Conservation (phyloP, 1,140 invertebrate genomes). For the Meloidogyne floridensis region DNA sequence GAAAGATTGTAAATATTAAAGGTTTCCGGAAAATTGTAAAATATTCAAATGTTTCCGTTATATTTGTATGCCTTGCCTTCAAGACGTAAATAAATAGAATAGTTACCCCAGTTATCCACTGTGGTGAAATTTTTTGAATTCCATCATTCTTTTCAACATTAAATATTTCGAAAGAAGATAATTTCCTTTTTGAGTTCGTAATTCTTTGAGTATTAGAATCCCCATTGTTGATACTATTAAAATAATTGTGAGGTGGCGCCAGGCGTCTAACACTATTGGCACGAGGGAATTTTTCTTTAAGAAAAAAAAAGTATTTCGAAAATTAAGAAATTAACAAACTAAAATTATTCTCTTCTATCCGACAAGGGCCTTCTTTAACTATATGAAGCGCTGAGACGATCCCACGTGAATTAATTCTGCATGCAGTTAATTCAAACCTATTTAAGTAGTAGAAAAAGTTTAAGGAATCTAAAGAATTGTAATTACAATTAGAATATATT, state of each 20-base stretch:
- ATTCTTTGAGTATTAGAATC: neutral
- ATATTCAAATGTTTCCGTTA: too few relatives aligned
- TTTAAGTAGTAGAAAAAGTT: neutral
- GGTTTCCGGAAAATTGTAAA: too few relatives aligned
- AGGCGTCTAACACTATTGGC: neutral
- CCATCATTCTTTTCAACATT: neutral
- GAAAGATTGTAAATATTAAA: too few relatives aligned
- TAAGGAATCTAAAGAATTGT: neutral
- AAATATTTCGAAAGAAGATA: neutral
- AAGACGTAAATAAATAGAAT: too few relatives aligned
- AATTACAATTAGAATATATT: too few relatives aligned
- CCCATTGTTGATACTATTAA: neutral
- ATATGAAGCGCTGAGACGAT: slow-evolving; percentile 30
- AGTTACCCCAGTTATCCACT: neutral
- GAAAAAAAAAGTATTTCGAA: neutral
- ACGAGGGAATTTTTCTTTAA: neutral
- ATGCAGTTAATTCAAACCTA: slow-evolving; percentile 39
- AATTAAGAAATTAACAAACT: neutral
- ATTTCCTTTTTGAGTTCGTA: slow-evolving; percentile 1
- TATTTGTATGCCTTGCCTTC: too few relatives aligned
- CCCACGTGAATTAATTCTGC: slow-evolving; percentile 35
- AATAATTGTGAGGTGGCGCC: neutral
- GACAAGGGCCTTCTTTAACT: slow-evolving; percentile 27
- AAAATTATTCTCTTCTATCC: slow-evolving; percentile 12
- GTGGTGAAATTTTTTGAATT: neutral